These are phyloP conservation scores for Brevipalpus yothersi DNA, from an alignment of 1,140 invertebrate genomes.

Conservation along the genomic window DNA sequence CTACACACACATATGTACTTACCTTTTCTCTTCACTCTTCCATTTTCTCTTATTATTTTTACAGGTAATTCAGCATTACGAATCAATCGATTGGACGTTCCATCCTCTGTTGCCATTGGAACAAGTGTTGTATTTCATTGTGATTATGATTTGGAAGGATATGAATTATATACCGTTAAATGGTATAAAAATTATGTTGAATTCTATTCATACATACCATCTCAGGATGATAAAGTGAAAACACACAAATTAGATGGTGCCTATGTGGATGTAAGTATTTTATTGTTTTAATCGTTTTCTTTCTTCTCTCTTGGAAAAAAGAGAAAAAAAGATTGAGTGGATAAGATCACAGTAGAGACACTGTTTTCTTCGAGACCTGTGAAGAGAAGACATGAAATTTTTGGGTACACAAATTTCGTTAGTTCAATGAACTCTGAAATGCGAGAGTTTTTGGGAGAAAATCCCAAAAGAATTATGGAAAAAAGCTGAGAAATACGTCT, in stretches of 20 bases:
- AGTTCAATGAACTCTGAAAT: no score
- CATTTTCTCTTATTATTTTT: no score
- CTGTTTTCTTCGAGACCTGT: no score
- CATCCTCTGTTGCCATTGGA: conserved; percentile 12
- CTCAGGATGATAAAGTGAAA: conserved; percentile 10
- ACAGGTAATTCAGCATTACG: not conserved
- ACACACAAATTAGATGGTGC: conserved; percentile 12
- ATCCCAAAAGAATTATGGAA: no score
- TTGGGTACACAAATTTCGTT: no score
- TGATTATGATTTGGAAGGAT: conserved; percentile 14
- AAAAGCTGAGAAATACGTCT: no score
- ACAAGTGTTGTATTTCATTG: conserved; percentile 12
- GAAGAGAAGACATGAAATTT: no score
- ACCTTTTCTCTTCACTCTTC: no score
- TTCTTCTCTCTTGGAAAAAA: not conserved
- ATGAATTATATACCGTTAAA: conserved; percentile 15
- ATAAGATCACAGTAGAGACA: no score
- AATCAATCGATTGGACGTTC: conserved; percentile 11
- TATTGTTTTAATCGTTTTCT: no score
- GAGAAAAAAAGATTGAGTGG: not conserved
- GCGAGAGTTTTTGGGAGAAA: no score
- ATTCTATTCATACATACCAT: conserved; percentile 14
- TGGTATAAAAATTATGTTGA: conserved; percentile 16
- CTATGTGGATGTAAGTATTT: conserved; percentile 14
- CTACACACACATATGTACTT: no score